Percentiles rank a stretch among this genome's conserved stretches.
Evolutionary conservation across 2,888 invertebrate species (phyloP).

Genomic region (Melinaea marsaeus): DNA sequence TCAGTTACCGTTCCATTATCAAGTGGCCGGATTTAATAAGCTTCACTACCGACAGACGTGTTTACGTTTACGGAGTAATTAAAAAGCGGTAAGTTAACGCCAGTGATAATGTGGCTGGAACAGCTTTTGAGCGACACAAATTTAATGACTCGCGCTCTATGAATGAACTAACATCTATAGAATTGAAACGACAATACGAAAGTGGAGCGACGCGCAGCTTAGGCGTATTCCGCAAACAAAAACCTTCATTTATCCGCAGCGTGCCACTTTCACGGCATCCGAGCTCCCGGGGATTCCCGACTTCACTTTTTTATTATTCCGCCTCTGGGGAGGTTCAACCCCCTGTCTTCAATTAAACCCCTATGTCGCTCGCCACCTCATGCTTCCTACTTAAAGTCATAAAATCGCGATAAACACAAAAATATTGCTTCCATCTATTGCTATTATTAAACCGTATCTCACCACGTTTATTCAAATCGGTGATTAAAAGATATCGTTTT

Average conservation of each 20-base stretch:
- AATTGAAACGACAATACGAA: conserved; percentile 70
- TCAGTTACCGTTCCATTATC: conserved; percentile 32
- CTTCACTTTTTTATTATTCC: conserved; percentile 73
- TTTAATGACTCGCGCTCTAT: conserved; percentile 58
- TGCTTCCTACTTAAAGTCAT: conserved; percentile 70
- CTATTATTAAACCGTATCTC: conserved; percentile 47
- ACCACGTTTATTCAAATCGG: conserved; percentile 3
- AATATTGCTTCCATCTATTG: conserved; percentile 64
- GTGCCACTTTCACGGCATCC: conserved; percentile 77
- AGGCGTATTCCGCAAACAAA: conserved; percentile 72
- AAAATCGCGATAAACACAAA: conserved; percentile 71
- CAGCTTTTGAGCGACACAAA: conserved; percentile 37
- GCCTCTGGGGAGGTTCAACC: conserved; percentile 47
- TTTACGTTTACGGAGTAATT: conserved; percentile 18
- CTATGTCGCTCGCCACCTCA: conserved; percentile 69
- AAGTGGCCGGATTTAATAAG: conserved; percentile 29
- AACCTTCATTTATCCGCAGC: conserved; percentile 75
- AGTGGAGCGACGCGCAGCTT: conserved; percentile 69
- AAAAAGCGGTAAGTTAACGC: conserved; percentile 30
- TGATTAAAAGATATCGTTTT: conserved; percentile 2
- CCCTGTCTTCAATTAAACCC: conserved; percentile 74
- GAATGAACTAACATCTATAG: conserved; percentile 71
- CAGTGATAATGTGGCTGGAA: conserved; percentile 39
- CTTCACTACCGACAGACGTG: conserved; percentile 18
- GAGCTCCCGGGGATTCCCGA: conserved; percentile 69